Percentiles rank a stretch among this genome's conserved stretches.
Conservation (phyloP, 2,888 invertebrate species). For the Rhamnusium bicolor region DNA sequence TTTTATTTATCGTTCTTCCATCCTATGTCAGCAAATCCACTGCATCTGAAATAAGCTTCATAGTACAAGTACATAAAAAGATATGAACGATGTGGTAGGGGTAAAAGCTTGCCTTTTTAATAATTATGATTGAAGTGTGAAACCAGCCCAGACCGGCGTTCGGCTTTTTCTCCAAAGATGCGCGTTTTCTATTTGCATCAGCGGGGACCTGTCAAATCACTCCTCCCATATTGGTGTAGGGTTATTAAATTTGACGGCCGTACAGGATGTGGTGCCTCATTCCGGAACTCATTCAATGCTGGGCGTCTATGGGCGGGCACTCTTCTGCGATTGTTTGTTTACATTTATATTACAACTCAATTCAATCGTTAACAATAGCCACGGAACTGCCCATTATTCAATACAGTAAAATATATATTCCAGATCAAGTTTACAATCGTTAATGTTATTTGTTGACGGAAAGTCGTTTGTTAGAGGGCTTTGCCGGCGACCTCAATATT, state of each 20-base stretch:
- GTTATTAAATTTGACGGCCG: slow-evolving; percentile 54
- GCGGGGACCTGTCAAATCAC: slow-evolving; percentile 35
- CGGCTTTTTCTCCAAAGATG: neutral
- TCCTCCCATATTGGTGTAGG: slow-evolving; percentile 48
- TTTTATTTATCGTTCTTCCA: no score
- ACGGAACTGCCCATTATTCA: slow-evolving; percentile 42
- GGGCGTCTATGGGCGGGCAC: slow-evolving; percentile 51
- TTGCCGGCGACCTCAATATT: neutral
- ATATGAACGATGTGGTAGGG: neutral
- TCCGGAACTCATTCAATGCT: slow-evolving; percentile 50
- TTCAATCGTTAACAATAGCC: slow-evolving; percentile 48
- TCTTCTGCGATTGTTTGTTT: slow-evolving; percentile 52
- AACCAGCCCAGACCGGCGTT: neutral
- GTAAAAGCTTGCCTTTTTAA: slow-evolving; percentile 1
- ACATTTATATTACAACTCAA: slow-evolving; percentile 51
- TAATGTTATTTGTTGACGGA: slow-evolving; percentile 12
- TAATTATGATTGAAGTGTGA: slow-evolving; percentile 1
- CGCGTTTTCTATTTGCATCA: slow-evolving; percentile 9
- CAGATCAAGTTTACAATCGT: slow-evolving; percentile 5
- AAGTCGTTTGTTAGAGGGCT: slow-evolving; percentile 2
- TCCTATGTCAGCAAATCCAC: neutral
- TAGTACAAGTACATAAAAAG: neutral
- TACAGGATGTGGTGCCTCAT: slow-evolving; percentile 50
- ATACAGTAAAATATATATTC: slow-evolving; percentile 27
- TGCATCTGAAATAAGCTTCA: neutral